Conservation (phyloP, 2,888 invertebrate species). For the Drosophila fungiperda region DNA sequence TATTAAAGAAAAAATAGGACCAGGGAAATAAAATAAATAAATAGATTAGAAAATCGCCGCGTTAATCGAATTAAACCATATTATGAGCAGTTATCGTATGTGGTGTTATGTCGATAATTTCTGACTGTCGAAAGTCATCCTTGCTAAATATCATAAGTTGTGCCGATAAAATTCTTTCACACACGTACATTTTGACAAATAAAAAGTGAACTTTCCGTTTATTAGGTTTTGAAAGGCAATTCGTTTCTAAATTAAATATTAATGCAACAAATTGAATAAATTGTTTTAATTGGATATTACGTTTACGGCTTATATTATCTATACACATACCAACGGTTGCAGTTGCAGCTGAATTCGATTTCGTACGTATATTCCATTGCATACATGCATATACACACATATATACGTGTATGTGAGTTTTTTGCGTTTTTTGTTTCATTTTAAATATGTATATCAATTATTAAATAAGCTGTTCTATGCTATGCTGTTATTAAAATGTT, state of each 20-base stretch:
- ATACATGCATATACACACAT: constrained; percentile 6
- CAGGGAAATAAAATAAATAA: too few relatives aligned
- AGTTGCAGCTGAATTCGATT: constrained; percentile 11
- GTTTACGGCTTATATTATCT: constrained; percentile 4
- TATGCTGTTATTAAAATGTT: neutral
- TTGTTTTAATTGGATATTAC: constrained; percentile 12
- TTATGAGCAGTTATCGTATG: neutral
- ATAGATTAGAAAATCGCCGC: neutral
- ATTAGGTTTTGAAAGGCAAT: neutral
- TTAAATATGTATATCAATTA: neutral
- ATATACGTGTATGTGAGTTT: neutral
- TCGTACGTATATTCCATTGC: constrained; percentile 31
- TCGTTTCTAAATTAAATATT: constrained; percentile 23
- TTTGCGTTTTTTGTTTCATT: constrained; percentile 5
- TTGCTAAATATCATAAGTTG: neutral
- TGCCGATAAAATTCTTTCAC: constrained; percentile 21
- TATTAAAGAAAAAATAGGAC: neutral
- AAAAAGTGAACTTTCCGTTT: constrained; percentile 5
- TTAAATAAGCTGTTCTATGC: neutral
- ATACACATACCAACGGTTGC: constrained; percentile 15
- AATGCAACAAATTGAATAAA: constrained; percentile 18
- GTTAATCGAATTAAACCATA: neutral
- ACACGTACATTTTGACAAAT: constrained; percentile 6
- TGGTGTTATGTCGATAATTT: neutral
- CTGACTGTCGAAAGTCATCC: neutral